Evolutionary conservation across 2,113 vertebrate genomes (phyloP), one percentile per base, ranked within the genome.

Genomic region (Grantiella picta): DNA sequence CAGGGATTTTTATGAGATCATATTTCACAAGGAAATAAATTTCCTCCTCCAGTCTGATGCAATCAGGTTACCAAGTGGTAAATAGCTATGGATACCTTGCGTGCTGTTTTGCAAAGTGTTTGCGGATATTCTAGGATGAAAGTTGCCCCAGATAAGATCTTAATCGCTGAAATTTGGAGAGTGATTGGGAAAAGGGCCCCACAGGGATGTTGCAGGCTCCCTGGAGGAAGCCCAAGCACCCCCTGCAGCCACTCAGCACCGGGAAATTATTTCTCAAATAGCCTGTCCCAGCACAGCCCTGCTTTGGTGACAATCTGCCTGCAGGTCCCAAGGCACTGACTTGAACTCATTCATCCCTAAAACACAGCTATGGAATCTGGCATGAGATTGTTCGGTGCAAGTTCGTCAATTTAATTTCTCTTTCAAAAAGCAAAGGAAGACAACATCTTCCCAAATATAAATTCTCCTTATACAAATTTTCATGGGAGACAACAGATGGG

Each of bases 1-100:
- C 4, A 60, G 90, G 86, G 94, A 64, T 65, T 94, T 92, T 92
- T 77, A 84, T 63, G 82, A 78, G 92, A 81, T 93, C 88, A 8
- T 64, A 66, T 96, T 96, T 96, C 95, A 86, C 3, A 5, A 94
- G 92, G 95, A 96, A 96, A 94, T 81, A 92, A 88, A 93, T 95
- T 95, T 95, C 82, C 93, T 95, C 52, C 76, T 94, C 88, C 5
- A 8, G 80, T 64, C 90, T 94, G 92, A 93, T 94, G 90, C 90
- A 96, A 91, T 95, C 92, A 79, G 86, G 87, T 93, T 64, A 53
- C 76, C 14, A 29, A 92, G 95, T 79, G 86, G 88, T 92, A 92
- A 95, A 95, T 56, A 95, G 86, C 76, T 71, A 78, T 5, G 80
- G 66, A 63, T 90, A 71, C 44, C 68, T 80, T 21, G 0, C 27